These are phyloP conservation scores for Ichneumoninae sp. DNA, from an alignment of 2,888 invertebrate genomes.

Conservation along the genomic window DNA sequence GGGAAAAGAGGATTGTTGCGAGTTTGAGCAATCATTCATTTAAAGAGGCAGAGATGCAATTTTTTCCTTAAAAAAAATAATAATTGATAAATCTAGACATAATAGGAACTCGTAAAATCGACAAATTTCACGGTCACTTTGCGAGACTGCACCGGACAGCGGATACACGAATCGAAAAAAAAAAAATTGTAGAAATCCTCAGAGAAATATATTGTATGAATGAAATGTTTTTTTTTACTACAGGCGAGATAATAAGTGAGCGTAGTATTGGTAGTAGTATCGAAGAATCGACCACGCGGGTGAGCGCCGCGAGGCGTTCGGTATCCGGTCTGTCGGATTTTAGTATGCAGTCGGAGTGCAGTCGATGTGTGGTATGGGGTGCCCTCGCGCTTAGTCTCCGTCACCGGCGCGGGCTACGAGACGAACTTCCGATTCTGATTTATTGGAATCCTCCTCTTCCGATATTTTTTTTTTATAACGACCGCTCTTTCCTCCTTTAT, in stretches of 20 bases:
- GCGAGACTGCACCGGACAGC: neutral
- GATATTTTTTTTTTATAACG: slow-evolving; percentile 74
- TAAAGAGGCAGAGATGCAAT: neutral
- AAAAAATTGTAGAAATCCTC: neutral
- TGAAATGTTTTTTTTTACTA: neutral
- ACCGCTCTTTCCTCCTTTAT: slow-evolving; percentile 67
- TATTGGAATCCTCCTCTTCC: slow-evolving; percentile 82
- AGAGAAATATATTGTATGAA: slow-evolving; percentile 6
- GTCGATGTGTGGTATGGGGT: slow-evolving; percentile 76
- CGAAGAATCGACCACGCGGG: slow-evolving; percentile 69
- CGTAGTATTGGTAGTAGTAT: slow-evolving; percentile 58
- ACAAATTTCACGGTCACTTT: neutral
- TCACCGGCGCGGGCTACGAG: slow-evolving; percentile 68
- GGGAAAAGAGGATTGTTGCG: neutral
- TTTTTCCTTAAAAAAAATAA: neutral
- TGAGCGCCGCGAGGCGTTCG: slow-evolving; percentile 79
- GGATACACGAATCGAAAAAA: neutral
- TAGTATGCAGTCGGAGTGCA: slow-evolving; percentile 82
- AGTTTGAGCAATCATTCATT: neutral
- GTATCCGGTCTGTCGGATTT: slow-evolving; percentile 81
- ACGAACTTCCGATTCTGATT: slow-evolving; percentile 83
- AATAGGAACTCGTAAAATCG: neutral
- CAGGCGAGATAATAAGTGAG: slow-evolving; percentile 25
- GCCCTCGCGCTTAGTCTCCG: slow-evolving; percentile 69
- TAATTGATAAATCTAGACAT: neutral